Conservation (phyloP, 2,888 invertebrate species). For the Spodoptera littoralis region DNA sequence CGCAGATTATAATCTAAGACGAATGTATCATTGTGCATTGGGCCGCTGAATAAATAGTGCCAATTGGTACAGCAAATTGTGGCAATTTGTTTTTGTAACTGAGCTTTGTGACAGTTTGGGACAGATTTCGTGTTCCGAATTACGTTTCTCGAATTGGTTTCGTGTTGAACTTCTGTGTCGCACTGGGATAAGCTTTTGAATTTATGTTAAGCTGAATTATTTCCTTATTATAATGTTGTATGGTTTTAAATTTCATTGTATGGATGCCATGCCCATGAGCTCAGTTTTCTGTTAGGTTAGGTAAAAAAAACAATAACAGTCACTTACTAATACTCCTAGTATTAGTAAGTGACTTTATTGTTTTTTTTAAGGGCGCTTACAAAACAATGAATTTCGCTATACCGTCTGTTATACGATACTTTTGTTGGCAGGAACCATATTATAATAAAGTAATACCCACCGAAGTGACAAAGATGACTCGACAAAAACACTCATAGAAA, state of each 20-base stretch:
- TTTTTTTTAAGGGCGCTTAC: too few species aligned
- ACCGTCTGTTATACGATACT: too few species aligned
- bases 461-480: slow-evolving; percentile 18
- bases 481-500: slow-evolving; percentile 8
- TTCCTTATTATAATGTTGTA: not conserved
- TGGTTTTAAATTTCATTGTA: too few species aligned
- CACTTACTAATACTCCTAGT: too few species aligned
- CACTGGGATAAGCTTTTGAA: not conserved
- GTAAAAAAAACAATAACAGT: too few species aligned
- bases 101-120: slow-evolving; percentile 50
- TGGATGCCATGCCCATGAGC: too few species aligned
- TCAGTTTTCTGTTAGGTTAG: too few species aligned
- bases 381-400: too few species aligned
- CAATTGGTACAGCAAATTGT: slow-evolving; percentile 64
- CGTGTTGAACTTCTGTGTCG: slow-evolving; percentile 2
- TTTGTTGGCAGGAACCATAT: too few species aligned
- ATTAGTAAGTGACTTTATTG: too few species aligned
- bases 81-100: slow-evolving; percentile 65
- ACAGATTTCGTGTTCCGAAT: slow-evolving; percentile 39
- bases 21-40: slow-evolving; percentile 75
- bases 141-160: slow-evolving; percentile 24
- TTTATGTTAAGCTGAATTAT: not conserved
- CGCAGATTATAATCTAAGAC: slow-evolving; percentile 79
- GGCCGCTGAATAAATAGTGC: slow-evolving; percentile 64
- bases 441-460: too few species aligned